These are phyloP conservation scores for Galaxias olidus DNA, from an alignment of 2,797 vertebrate genomes.

Conservation along the genomic window DNA sequence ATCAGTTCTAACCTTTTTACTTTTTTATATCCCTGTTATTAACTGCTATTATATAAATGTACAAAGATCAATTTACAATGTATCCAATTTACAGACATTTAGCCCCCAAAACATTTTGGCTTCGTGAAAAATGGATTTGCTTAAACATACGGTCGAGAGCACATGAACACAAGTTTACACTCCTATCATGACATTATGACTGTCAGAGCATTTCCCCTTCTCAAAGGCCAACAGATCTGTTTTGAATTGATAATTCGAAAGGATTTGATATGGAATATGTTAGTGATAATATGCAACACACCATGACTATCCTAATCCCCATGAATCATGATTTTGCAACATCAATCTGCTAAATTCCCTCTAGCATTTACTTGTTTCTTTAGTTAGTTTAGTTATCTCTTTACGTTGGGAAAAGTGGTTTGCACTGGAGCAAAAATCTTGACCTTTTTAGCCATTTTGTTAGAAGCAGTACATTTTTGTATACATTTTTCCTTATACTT, in stretches of 20 bases:
- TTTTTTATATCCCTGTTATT: constrained; percentile 10
- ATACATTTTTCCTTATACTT: constrained; percentile 25
- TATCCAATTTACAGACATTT: too few relatives aligned
- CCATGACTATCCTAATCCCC: too few relatives aligned
- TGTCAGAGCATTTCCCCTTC: constrained; percentile 1
- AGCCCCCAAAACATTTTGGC: too few relatives aligned
- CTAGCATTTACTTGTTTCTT: too few relatives aligned
- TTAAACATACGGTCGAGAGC: too few relatives aligned
- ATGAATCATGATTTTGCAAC: too few relatives aligned
- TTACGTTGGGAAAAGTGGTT: constrained; percentile 25
- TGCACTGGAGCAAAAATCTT: constrained; percentile 79
- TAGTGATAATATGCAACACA: too few relatives aligned
- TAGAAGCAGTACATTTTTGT: constrained; percentile 28
- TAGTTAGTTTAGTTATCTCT: too few relatives aligned
- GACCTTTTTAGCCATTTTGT: constrained; percentile 42
- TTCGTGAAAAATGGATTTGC: too few relatives aligned
- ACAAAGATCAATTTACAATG: too few relatives aligned
- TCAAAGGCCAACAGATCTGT: not conserved
- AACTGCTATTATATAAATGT: too few relatives aligned
- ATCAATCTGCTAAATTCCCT: too few relatives aligned
- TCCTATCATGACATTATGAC: not conserved
- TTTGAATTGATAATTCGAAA: not conserved
- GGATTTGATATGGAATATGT: not conserved
- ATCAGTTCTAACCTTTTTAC: not conserved
- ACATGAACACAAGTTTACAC: not conserved